Percentiles rank a stretch among this genome's conserved stretches.
Evolutionary conservation across 2,797 vertebrate genomes (phyloP).

Genomic region (Acanthiza pusilla): DNA sequence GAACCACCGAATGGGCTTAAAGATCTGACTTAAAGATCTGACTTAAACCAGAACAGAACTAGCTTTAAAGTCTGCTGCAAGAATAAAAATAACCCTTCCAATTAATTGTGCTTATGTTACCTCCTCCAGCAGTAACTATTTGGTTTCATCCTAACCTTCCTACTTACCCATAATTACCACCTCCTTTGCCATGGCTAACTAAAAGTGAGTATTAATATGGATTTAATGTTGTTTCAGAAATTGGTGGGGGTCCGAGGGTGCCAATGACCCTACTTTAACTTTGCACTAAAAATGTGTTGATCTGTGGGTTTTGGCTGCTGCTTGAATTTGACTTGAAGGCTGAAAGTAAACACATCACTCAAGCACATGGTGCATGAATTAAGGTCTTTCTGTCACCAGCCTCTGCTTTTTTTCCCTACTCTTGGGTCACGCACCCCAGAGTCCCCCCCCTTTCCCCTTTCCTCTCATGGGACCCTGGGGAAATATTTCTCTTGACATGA

Average conservation of each 20-base stretch:
- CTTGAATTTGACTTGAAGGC: conserved; percentile 62
- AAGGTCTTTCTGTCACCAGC: conserved; percentile 70
- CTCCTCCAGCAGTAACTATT: conserved; percentile 16
- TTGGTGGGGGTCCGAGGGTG: neutral
- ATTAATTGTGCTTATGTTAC: conserved; percentile 26
- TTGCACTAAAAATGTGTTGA: conserved; percentile 38
- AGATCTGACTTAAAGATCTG: neutral
- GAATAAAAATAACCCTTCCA: neutral
- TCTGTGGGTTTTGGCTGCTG: conserved; percentile 53
- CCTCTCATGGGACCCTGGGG: conserved; percentile 64
- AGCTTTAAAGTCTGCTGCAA: neutral
- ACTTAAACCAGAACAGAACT: neutral
- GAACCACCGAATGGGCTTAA: neutral
- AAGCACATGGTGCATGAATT: conserved; percentile 65
- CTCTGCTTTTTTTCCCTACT: conserved; percentile 28
- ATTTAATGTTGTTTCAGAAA: conserved; percentile 33
- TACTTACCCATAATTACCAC: conserved; percentile 42
- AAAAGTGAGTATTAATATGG: conserved; percentile 25
- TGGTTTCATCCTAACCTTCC: conserved; percentile 8
- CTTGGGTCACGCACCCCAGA: conserved; percentile 53
- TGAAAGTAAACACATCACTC: conserved; percentile 73
- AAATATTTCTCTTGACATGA: conserved; percentile 71
- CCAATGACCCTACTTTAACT: conserved; percentile 22
- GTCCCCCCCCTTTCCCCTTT: conserved; percentile 47
- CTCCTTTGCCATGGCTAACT: conserved; percentile 25